phyloP scores from a whole-genome alignment of 2,797 vertebrate genomes.

The Fratercula arctica region DNA sequence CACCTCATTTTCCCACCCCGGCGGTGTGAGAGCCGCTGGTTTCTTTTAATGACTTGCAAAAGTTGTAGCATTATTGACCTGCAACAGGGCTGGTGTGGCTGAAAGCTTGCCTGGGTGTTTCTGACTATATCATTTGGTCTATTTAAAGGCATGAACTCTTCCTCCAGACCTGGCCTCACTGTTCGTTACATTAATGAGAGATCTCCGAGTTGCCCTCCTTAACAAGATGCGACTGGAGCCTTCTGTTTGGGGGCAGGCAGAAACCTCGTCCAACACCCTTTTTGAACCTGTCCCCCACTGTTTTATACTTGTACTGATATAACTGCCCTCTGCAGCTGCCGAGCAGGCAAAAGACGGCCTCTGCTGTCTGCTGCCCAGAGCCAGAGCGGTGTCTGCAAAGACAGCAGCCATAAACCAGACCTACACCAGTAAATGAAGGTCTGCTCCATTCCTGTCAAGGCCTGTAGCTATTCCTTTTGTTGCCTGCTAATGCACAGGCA shows the following conservation, averaged over 20 bases:
- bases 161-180: not conserved
- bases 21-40: rapidly evolving
- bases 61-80: rapidly evolving
- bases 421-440: not conserved
- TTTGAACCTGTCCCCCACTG: not conserved
- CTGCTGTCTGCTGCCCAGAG: not conserved
- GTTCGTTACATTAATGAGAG: rapidly evolving
- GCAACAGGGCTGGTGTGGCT: not conserved
- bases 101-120: not conserved
- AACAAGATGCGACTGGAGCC: not conserved
- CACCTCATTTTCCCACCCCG: rapidly evolving
- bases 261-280: not conserved
- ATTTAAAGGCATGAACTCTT: not conserved
- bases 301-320: not conserved
- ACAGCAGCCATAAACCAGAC: not conserved
- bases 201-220: not conserved
- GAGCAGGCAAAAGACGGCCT: not conserved
- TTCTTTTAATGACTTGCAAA: not conserved
- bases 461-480: not conserved
- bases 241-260: not conserved
- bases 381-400: not conserved
- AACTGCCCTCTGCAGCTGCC: not conserved
- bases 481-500: not conserved
- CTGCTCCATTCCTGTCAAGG: not conserved
- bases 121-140: rapidly evolving